These are phyloP conservation scores for Ooceraea biroi DNA, from an alignment of 1,140 invertebrate genomes.

Conservation along the genomic window DNA sequence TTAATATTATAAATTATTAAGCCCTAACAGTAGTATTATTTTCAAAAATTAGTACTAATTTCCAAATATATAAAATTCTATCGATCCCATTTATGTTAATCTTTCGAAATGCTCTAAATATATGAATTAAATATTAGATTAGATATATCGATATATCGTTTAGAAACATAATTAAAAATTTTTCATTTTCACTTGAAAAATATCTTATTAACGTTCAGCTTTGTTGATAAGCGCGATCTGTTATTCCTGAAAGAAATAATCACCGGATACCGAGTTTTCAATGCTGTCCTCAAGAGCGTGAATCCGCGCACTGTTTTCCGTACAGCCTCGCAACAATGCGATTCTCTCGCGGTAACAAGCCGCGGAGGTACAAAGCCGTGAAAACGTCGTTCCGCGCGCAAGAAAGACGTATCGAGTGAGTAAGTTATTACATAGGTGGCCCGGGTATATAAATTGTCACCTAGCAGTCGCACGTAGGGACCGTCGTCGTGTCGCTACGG, in stretches of 20 bases:
- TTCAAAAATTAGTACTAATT: too few species aligned
- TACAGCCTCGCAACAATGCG: conserved; percentile 27
- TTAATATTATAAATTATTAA: not conserved
- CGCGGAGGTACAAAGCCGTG: conserved; percentile 60
- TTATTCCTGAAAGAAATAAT: not conserved
- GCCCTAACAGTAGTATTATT: too few species aligned
- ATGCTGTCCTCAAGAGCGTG: not conserved
- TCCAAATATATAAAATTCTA: too few species aligned
- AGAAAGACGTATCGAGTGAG: conserved; percentile 85
- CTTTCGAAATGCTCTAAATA: not conserved
- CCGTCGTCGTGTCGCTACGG: conserved; percentile 74
- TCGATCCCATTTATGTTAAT: too few species aligned
- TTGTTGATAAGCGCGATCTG: not conserved
- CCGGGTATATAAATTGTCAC: conserved; percentile 84
- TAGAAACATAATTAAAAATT: too few species aligned
- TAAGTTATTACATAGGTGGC: conserved; percentile 82
- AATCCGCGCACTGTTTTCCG: conserved; percentile 21
- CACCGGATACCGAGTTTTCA: not conserved
- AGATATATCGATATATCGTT: too few species aligned
- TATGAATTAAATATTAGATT: too few species aligned
- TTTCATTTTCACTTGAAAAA: not conserved
- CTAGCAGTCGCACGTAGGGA: conserved; percentile 82
- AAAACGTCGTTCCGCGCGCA: conserved; percentile 72
- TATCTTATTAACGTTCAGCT: not conserved
- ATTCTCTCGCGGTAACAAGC: conserved; percentile 66